phyloP scores from a whole-genome alignment of 2,888 invertebrate species.

The Acleris laterana region DNA sequence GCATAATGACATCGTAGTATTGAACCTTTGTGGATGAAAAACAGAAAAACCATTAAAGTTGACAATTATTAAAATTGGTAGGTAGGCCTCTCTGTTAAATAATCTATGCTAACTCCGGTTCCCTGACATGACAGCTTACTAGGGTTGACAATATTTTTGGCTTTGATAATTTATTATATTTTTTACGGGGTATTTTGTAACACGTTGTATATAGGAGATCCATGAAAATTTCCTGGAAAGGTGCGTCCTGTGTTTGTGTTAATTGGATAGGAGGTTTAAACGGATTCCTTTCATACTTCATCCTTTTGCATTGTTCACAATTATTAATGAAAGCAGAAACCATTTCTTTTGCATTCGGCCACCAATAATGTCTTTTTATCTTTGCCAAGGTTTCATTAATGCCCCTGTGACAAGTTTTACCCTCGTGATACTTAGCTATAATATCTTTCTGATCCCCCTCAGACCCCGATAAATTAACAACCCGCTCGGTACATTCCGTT shows the following conservation, averaged over 20 bases:
- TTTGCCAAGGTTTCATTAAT: slow-evolving; percentile 41
- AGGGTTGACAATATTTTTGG: no score
- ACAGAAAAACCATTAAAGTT: no score
- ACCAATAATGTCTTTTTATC: slow-evolving; percentile 41
- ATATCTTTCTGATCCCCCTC: slow-evolving; percentile 40
- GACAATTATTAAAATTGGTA: no score
- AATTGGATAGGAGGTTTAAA: slow-evolving; percentile 30
- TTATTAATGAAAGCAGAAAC: slow-evolving; percentile 34
- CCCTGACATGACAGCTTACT: no score
- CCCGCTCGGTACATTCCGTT: slow-evolving; percentile 43
- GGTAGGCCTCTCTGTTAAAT: no score
- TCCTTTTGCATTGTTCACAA: slow-evolving; percentile 33
- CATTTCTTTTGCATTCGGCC: slow-evolving; percentile 41
- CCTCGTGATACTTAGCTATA: slow-evolving; percentile 40
- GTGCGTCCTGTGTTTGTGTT: slow-evolving; percentile 27
- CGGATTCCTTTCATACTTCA: slow-evolving; percentile 40
- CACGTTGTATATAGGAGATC: slow-evolving; percentile 12
- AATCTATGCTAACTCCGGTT: no score
- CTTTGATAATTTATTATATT: no score
- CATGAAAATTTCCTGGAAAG: slow-evolving; percentile 36
- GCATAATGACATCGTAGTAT: no score
- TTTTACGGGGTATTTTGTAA: no score
- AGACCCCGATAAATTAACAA: slow-evolving; percentile 21
- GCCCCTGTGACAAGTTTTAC: slow-evolving; percentile 44
- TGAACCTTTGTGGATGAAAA: no score